A percentile compares a stretch with the other conserved stretches of the same genome.
Conservation (phyloP, 2,797 vertebrate genomes). For the Coluber constrictor region DNA sequence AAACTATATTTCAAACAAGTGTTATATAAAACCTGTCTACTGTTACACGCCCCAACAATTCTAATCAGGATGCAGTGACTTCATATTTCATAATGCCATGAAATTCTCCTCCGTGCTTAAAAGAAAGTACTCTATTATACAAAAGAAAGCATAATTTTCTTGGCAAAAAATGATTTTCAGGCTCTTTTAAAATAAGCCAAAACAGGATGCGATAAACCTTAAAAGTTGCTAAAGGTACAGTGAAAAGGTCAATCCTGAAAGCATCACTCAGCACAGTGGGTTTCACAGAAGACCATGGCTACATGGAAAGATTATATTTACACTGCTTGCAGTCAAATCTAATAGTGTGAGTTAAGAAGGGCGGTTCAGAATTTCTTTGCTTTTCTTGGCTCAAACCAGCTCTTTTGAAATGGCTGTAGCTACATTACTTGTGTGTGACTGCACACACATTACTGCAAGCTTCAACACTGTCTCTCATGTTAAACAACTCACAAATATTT, state of each 20-base stretch:
- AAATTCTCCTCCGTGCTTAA: rapidly evolving
- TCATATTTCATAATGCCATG: not conserved
- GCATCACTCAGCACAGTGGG: conserved; percentile 19
- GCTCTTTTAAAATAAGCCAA: not conserved
- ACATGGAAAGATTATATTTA: not conserved
- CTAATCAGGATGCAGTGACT: rapidly evolving
- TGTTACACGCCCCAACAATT: not conserved
- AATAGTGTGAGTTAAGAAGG: conserved; percentile 26
- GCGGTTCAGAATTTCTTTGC: conserved; percentile 22
- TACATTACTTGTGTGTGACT: conserved; percentile 5
- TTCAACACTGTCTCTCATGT: conserved; percentile 19
- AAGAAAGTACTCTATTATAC: not conserved
- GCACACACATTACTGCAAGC: conserved; percentile 19
- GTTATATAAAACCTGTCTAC: not conserved
- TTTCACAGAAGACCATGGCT: conserved; percentile 8
- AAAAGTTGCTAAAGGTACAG: not conserved
- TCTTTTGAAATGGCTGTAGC: not conserved
- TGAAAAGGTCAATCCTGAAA: not conserved
- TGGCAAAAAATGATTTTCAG: not conserved
- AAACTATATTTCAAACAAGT: not conserved
- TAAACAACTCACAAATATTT: conserved; percentile 38
- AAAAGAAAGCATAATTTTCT: not conserved
- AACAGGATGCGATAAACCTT: not conserved
- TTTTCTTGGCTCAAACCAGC: conserved; percentile 26
- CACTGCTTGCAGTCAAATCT: conserved; percentile 1